Evolutionary conservation across 1,140 invertebrate genomes (phyloP).

Genomic region (Anthonomus grandis): DNA sequence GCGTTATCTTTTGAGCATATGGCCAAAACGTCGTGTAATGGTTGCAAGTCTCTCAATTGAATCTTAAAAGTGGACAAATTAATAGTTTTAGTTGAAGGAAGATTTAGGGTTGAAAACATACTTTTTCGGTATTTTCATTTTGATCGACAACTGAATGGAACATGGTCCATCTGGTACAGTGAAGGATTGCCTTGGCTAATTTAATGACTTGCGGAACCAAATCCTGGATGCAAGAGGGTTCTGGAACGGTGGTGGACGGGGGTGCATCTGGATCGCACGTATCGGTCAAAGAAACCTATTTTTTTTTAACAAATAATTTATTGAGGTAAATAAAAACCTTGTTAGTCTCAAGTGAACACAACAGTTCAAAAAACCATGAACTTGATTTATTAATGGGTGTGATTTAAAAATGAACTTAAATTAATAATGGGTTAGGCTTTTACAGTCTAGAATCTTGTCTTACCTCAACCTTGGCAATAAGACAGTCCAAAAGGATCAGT

Average conservation of each 20-base stretch:
- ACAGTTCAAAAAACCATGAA: not conserved
- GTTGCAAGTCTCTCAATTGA: slow-evolving; percentile 50
- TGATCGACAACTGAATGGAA: slow-evolving; percentile 51
- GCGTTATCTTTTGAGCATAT: slow-evolving; percentile 55
- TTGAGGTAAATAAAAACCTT: not conserved
- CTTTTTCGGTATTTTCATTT: slow-evolving; percentile 46
- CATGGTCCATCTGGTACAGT: slow-evolving; percentile 47
- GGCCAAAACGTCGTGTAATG: slow-evolving; percentile 58
- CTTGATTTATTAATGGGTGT: too few relatives aligned
- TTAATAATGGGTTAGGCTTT: too few relatives aligned
- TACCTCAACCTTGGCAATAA: slow-evolving; percentile 60
- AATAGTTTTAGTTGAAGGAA: not conserved
- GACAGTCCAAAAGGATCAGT: slow-evolving; percentile 62
- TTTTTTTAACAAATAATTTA: too few relatives aligned
- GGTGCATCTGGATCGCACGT: slow-evolving; percentile 9
- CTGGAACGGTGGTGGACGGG: slow-evolving; percentile 13
- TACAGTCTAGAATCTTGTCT: too few relatives aligned
- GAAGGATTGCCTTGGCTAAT: slow-evolving; percentile 58
- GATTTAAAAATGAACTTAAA: too few relatives aligned
- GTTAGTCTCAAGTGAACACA: not conserved
- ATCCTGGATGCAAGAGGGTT: slow-evolving; percentile 51
- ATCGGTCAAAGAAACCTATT: slow-evolving; percentile 57
- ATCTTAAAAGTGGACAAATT: slow-evolving; percentile 5
- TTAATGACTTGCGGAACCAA: slow-evolving; percentile 60
- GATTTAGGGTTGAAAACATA: too few relatives aligned